These are phyloP conservation scores for Andrena bucephala DNA, from an alignment of 2,888 invertebrate species.

Conservation along the genomic window DNA sequence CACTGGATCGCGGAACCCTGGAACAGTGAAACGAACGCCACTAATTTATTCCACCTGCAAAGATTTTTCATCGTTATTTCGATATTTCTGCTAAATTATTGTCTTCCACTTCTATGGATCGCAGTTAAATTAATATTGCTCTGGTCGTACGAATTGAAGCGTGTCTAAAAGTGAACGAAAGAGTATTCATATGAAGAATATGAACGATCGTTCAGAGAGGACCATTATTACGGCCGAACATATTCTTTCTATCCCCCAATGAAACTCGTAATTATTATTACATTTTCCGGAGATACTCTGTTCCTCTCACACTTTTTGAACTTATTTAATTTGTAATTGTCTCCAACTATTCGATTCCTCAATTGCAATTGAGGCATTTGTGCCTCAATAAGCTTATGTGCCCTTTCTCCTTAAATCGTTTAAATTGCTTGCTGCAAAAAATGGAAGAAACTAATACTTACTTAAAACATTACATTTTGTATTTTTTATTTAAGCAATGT, in stretches of 20 bases:
- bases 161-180: not conserved
- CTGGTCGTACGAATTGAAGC: not conserved
- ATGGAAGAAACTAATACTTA: no score
- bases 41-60: not conserved
- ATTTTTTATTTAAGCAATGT: no score
- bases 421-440: no score
- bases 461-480: no score
- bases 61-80: not conserved
- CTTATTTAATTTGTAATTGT: not conserved
- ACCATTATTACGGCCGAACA: not conserved
- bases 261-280: not conserved
- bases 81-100: not conserved
- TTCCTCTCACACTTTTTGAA: not conserved
- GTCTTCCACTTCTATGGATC: no score
- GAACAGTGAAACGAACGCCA: not conserved
- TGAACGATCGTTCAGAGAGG: not conserved
- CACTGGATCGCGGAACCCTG: not conserved
- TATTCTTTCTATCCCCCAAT: not conserved
- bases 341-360: not conserved
- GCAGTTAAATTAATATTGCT: slow-evolving; percentile 6
- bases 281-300: not conserved
- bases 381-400: no score
- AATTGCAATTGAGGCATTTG: not conserved
- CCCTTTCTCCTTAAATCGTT: no score
- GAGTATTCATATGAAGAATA: not conserved